Percentiles rank a stretch among this genome's conserved stretches.
Conservation (phyloP, 2,113 vertebrate genomes). For the Casuarius casuarius region DNA sequence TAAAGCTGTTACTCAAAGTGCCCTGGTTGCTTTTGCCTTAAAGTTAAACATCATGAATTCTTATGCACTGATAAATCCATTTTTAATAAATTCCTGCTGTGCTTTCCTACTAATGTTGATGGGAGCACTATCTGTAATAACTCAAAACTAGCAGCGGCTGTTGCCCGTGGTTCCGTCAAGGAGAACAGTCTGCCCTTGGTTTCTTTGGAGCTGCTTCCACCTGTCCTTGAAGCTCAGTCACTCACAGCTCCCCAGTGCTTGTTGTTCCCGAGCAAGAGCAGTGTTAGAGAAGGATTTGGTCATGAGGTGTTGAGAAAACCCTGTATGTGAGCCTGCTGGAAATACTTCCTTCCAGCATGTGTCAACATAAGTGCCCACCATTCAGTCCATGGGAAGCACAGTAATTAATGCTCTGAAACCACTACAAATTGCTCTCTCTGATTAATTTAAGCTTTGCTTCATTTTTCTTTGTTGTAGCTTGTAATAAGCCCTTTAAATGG, state of each 20-base stretch:
- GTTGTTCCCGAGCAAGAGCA: neutral
- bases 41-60: slow-evolving; percentile 73
- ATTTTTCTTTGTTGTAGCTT: neutral
- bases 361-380: neutral
- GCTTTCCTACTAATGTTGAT: slow-evolving; percentile 33
- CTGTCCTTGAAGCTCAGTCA: neutral
- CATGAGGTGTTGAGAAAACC: neutral
- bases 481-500: neutral
- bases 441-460: neutral
- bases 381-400: neutral
- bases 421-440: neutral
- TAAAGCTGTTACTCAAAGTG: slow-evolving; percentile 75
- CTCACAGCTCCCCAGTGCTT: neutral
- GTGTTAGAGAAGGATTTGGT: neutral
- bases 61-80: slow-evolving; percentile 65
- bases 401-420: neutral
- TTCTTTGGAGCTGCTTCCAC: neutral
- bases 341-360: neutral
- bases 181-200: neutral
- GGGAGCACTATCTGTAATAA: slow-evolving; percentile 16
- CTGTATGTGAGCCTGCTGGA: neutral
- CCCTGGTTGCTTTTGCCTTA: slow-evolving; percentile 71
- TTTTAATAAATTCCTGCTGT: slow-evolving; percentile 69
- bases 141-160: neutral
- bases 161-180: slow-evolving; percentile 17